Conservation (phyloP, 2,888 invertebrate genomes). For the Eilema sororculum region DNA sequence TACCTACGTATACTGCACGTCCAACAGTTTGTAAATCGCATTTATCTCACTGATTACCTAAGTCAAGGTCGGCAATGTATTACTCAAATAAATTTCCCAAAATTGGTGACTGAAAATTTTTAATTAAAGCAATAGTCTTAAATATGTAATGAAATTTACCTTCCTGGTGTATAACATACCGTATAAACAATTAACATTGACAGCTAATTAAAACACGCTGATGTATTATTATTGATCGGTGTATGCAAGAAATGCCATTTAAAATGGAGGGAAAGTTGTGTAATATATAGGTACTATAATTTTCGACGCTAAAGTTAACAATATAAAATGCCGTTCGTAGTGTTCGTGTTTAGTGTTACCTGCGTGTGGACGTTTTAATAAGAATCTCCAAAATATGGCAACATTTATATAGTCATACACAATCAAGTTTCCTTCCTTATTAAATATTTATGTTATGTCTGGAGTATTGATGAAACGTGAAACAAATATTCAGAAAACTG, state of each 20-base stretch:
- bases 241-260: conserved; percentile 5
- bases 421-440: too few relatives aligned
- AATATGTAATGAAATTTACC: neutral
- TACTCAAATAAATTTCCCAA: neutral
- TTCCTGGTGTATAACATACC: conserved; percentile 6
- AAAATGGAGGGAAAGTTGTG: conserved; percentile 3
- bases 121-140: neutral
- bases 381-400: too few relatives aligned
- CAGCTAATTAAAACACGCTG: neutral
- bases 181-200: neutral
- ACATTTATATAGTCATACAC: too few relatives aligned
- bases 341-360: too few relatives aligned
- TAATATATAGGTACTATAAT: neutral
- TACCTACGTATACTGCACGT: conserved; percentile 46
- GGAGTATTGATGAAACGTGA: too few relatives aligned
- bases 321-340: too few relatives aligned
- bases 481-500: neutral
- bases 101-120: neutral
- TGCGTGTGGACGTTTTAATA: too few relatives aligned
- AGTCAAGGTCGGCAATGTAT: conserved; percentile 59
- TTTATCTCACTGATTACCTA: conserved; percentile 55
- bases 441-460: too few relatives aligned
- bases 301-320: neutral
- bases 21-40: conserved; percentile 47
- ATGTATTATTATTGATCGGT: neutral